Percentiles rank a stretch among this genome's conserved stretches.
phyloP scores from a whole-genome alignment of 2,113 vertebrate genomes.

The Apistogramma diplotaenia region DNA sequence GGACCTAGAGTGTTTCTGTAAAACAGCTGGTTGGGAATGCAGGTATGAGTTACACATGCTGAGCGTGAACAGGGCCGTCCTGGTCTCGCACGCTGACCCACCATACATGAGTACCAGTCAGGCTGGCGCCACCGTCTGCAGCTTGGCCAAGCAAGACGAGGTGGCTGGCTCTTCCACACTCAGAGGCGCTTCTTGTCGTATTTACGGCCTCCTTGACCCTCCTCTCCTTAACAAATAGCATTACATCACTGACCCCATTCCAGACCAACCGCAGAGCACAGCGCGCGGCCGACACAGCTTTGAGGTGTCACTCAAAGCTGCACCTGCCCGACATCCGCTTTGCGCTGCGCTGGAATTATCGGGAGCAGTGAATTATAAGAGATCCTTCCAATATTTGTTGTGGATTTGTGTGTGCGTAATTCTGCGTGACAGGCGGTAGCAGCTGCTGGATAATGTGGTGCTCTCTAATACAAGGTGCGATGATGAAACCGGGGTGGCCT shows the following conservation, averaged over 20 bases:
- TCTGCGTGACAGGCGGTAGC: constrained; percentile 53
- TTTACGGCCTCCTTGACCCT: constrained; percentile 45
- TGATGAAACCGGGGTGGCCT: constrained; percentile 67
- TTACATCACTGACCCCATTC: constrained; percentile 64
- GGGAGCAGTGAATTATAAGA: constrained; percentile 16
- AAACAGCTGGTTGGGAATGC: constrained; percentile 34
- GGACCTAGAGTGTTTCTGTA: neutral
- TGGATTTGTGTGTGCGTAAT: constrained; percentile 31
- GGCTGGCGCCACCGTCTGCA: constrained; percentile 58
- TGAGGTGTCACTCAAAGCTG: constrained; percentile 27
- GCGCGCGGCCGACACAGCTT: constrained; percentile 17
- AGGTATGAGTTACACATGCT: constrained; percentile 54
- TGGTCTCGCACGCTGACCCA: constrained; percentile 38
- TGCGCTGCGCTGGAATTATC: neutral
- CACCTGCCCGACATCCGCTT: constrained; percentile 20
- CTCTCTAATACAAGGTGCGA: constrained; percentile 40
- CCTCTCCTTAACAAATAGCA: constrained; percentile 30
- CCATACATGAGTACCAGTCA: constrained; percentile 53
- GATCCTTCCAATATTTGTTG: constrained; percentile 35
- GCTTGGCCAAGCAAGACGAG: constrained; percentile 52
- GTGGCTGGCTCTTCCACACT: constrained; percentile 39
- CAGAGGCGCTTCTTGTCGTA: constrained; percentile 50
- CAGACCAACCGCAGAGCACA: constrained; percentile 19
- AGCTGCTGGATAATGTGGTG: constrained; percentile 52
- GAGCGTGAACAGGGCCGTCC: constrained; percentile 9